phyloP scores from a whole-genome alignment of 2,888 invertebrate genomes.

The Aporophyla lueneburgensis region DNA sequence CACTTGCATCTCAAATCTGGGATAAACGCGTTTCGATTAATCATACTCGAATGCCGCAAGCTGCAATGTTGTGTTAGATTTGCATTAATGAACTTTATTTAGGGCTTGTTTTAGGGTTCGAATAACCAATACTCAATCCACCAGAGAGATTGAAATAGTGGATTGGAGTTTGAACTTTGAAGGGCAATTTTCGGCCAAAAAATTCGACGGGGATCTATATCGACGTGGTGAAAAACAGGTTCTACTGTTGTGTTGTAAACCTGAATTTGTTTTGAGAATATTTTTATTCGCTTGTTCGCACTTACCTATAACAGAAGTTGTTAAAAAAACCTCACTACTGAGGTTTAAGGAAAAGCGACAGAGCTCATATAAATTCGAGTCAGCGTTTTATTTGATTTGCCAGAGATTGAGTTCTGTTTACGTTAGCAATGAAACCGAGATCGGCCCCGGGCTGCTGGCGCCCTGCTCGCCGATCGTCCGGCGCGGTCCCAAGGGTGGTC shows the following conservation, averaged over 20 bases:
- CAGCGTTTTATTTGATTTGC: constrained; percentile 84
- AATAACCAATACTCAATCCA: not conserved
- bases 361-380: constrained; percentile 64
- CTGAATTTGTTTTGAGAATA: not conserved
- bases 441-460: constrained; percentile 70
- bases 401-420: constrained; percentile 86
- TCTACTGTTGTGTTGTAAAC: not conserved
- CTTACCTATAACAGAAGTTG: too few species aligned
- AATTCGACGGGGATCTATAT: not conserved
- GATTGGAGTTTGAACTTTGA: not conserved
- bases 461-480: constrained; percentile 63
- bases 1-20: constrained; percentile 76
- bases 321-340: not conserved
- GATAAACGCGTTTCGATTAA: constrained; percentile 63
- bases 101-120: not conserved
- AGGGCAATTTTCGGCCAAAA: too few species aligned
- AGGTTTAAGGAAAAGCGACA: constrained; percentile 21
- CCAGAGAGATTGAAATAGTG: not conserved
- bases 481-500: constrained; percentile 81
- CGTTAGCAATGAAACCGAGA: constrained; percentile 83
- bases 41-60: constrained; percentile 51
- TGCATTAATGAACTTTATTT: constrained; percentile 1
- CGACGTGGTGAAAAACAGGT: not conserved
- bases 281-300: not conserved
- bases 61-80: constrained; percentile 29